Base-by-base conservation (phyloP, 2,113 vertebrate genomes). In the Lepidothrix coronata region DNA sequence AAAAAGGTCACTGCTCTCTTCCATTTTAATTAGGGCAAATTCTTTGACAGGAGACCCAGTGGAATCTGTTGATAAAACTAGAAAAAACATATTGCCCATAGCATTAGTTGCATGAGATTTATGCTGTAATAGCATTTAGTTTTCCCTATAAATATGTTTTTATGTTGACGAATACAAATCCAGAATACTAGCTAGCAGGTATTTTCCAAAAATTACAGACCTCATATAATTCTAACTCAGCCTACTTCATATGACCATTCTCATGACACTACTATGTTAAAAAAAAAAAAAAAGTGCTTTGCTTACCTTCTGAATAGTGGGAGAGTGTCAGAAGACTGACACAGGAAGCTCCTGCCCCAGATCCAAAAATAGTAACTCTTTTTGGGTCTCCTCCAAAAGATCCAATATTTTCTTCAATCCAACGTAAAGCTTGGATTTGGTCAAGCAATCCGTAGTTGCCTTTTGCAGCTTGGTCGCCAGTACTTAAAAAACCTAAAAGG, bases 381-480 rank as follows among this genome's bases (percentile, higher is more conserved):
- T 99, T 99, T 11, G 99, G 98, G 89, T 99, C 99, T 55, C 99
- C 99, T 80, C 99, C 99, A 28, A 99, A 99, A 52, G 99, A 98
- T 65, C 98, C 99, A 81, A 99, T 99, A 61, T 99, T 99, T 97
- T 99, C 99, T 97, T 99, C 99, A 77, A 99, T 99, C 99, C 99
- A 99, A 31, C 99, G 97, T 81, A 99, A 97, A 31, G 99, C 99
- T 77, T 99, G 99, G 75, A 99, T 99, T 97, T 99, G 99, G 92
- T 99, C 99, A 97, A 99, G 98, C 52, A 99, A 98, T 25, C 99
- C 99, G 6, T 99, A 99, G 97, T 99, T 99, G 59, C 99, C 99
- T 95, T 99, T 99, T 91, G 99, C 99, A 9, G 99, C 99, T 97
- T 99, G 99, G 97, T 99, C 99, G 1, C 99, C 99, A 39, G 99